Evolutionary conservation across 2,888 invertebrate species (phyloP).

Genomic region (Hofmannophila pseudospretella): DNA sequence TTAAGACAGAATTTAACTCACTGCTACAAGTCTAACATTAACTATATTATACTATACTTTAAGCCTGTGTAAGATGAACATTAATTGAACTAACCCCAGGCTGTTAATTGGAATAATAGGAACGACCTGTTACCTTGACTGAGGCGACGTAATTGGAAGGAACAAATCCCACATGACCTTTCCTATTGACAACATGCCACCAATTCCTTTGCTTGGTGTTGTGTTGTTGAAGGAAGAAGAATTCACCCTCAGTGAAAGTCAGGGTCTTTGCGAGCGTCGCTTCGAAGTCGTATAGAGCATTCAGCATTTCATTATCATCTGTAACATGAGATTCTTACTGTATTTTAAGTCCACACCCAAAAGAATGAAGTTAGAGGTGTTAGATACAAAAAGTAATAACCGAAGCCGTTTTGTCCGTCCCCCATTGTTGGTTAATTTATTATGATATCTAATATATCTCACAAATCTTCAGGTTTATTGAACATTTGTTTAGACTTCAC

Average conservation of each 20-base stretch:
- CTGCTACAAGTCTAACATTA: too few relatives aligned
- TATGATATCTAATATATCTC: too few relatives aligned
- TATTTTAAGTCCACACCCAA: constrained; percentile 21
- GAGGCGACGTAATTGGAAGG: constrained; percentile 91
- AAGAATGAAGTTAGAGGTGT: too few relatives aligned
- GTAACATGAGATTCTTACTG: constrained; percentile 25
- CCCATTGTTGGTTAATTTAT: constrained; percentile 39
- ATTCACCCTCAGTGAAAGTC: constrained; percentile 88
- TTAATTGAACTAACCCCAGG: neutral
- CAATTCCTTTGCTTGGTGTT: constrained; percentile 89
- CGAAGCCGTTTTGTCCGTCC: constrained; percentile 36
- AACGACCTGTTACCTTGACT: constrained; percentile 79
- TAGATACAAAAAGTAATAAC: constrained; percentile 20
- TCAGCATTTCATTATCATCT: constrained; percentile 89
- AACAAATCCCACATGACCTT: constrained; percentile 90
- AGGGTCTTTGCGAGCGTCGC: constrained; percentile 90
- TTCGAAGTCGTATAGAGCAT: constrained; percentile 90
- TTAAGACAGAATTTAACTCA: too few relatives aligned
- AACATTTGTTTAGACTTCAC: constrained; percentile 9
- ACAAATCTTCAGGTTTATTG: constrained; percentile 1
- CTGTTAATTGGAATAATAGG: neutral
- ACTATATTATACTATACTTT: too few relatives aligned
- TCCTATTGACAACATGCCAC: constrained; percentile 92
- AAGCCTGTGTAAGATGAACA: too few relatives aligned
- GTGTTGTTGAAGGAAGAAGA: constrained; percentile 87